Evolutionary conservation across 2,888 invertebrate genomes (phyloP), one percentile per base, ranked within the genome.

Genomic region (Amphimallon solstitiale): DNA sequence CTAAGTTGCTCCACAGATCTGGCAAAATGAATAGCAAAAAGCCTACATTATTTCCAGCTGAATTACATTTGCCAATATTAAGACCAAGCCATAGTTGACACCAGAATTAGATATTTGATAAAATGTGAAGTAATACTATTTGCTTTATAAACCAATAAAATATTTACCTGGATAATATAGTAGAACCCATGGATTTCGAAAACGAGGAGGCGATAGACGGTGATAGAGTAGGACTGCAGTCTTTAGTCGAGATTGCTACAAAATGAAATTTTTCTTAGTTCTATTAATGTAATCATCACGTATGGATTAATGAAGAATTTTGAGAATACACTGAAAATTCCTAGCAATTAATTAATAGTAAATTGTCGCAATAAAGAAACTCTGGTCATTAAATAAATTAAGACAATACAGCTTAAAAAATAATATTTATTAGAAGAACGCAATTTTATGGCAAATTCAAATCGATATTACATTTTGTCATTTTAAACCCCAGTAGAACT

Each of bases 1-100:
- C 90, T 91, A 59, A 95, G 86, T 80, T 95, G 94, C 79, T 95
- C 95, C 70, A 92, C 92, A 70, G 90, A 91, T 76, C 90, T 90
- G 74, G 52, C 34, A 15, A 51, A 40, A 40, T 12, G 15, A 45
- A 19, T 3, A 9, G 67, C 56, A 59, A 56, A 66, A 62, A 65
- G 12, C 12, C 19, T 35, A 12, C 45, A 17, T 10, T 15, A 45
- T 17, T 45, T 17, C 17, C 19, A 17, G 45, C 19, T 45, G 1
- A 19, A 17, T 45, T 45, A 34, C 34, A 34, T 14, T 14, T 14
- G 14, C 15, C 40, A 40, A 40, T n/a, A 5, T 40, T 15, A 14
- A 40, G 14, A 14, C 40, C 9, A n/a, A 40, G 10, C 9, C 17
- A 15, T 9, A 45, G 9, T 14, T 17, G 17, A 15, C 15, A 19